phyloP scores from a whole-genome alignment of 2,797 vertebrate species.

The Acrossocheilus fasciatus region DNA sequence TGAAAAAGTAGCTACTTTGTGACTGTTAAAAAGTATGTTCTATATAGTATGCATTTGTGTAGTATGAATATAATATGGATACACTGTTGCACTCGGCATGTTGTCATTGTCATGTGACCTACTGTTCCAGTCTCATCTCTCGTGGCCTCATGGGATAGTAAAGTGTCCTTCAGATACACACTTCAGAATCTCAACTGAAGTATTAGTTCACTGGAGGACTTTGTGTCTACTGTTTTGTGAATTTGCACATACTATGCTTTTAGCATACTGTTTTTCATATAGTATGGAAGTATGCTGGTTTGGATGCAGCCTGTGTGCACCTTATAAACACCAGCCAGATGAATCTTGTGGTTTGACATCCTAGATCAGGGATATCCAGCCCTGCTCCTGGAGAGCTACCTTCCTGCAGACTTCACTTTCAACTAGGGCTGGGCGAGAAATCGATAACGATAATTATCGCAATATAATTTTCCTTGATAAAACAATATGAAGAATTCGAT shows the following conservation, averaged over 20 bases:
- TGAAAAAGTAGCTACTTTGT: not conserved
- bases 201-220: not conserved
- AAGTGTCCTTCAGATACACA: not conserved
- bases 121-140: not conserved
- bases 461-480: too few relatives aligned
- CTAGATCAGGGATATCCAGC: not conserved
- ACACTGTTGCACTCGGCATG: not conserved
- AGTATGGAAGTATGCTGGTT: not conserved
- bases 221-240: not conserved
- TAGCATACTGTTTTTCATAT: not conserved
- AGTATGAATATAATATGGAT: not conserved
- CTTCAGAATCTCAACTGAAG: not conserved
- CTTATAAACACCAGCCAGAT: not conserved
- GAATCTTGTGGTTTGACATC: constrained; percentile 12
- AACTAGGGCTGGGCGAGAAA: not conserved
- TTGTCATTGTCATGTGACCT: not conserved
- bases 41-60: not conserved
- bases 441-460: too few relatives aligned
- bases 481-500: too few relatives aligned
- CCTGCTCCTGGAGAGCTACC: not conserved
- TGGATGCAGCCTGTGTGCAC: not conserved
- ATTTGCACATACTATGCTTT: not conserved
- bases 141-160: not conserved
- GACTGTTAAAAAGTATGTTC: not conserved
- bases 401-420: not conserved